Evolutionary conservation across 2,797 vertebrate species (phyloP), one percentile per base, ranked within the genome.

Genomic region (Labroides dimidiatus): DNA sequence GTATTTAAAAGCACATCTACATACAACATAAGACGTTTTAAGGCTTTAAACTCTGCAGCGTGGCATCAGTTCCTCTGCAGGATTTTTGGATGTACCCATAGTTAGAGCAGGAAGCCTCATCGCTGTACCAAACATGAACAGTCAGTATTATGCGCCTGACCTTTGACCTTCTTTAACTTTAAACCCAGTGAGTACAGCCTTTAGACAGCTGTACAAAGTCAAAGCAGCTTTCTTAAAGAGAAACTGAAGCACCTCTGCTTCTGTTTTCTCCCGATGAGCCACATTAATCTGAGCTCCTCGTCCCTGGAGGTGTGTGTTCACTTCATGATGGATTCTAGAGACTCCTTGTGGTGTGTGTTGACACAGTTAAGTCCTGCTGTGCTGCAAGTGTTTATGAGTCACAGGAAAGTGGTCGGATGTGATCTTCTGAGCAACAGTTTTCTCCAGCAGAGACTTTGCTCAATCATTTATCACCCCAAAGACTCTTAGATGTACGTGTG

Each of bases 391-490:
- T 4, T 21, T 4, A 6, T 1, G 21, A 59, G 27, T 72, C 42
- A 24, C 49, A 17, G 27, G 43, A 55, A 49, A 21, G 33, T 48
- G n/a, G 24, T 10, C 33, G 33, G 21, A 24, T 54, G 47, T 54
- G 56, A 52, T 44, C 14, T n/a, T 2, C 17, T 2, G 10, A 45
- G 24, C 19, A 52, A 20, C 36, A 37, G 37, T 2, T 42, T 39
- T 43, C 69, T 62, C 33, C 10, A 17, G 42, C 19, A 30, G 58
- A 54, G 17, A 33, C 48, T 69, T 45, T 30, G 23, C 50, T 82
- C 41, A 64, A 33, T 78, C 62, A 82, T 86, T 81, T 69, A 84
- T 84, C 36, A 60, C 60, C 48, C 58, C 12, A 1, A 37, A 45
- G 53, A 60, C 27, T 23, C 33, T 37, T n/a, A 27, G 23, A 50